phyloP scores from a whole-genome alignment of 2,113 vertebrate species.

The Stigmatopora argus region DNA sequence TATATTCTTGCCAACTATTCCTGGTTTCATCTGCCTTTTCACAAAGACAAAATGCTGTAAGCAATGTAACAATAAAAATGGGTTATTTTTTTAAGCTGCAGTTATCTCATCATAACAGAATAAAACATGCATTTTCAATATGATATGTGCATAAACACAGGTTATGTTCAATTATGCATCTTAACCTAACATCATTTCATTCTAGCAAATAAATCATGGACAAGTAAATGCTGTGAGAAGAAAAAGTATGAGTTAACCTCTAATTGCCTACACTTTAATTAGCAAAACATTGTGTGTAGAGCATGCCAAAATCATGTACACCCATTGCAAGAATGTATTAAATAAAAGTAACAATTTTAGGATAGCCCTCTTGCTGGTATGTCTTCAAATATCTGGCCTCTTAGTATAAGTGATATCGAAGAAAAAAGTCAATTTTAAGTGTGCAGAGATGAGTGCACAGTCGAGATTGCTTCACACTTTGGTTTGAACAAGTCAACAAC shows the following conservation, averaged over 20 bases:
- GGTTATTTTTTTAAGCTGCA: not conserved
- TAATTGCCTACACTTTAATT: not conserved
- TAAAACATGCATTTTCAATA: not conserved
- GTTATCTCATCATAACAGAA: not conserved
- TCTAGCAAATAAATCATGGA: not conserved
- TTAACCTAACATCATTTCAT: not conserved
- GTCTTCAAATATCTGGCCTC: not conserved
- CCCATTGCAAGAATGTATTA: not conserved
- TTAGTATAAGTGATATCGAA: not conserved
- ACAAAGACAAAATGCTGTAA: not conserved
- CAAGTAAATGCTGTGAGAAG: not conserved
- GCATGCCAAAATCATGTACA: not conserved
- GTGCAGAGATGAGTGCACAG: not conserved
- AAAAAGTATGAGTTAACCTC: not conserved
- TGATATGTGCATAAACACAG: not conserved
- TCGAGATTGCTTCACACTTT: not conserved
- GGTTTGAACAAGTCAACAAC: slow-evolving; percentile 13
- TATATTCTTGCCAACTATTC: not conserved
- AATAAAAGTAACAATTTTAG: not conserved
- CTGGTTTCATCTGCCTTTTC: not conserved
- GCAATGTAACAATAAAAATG: too few relatives aligned
- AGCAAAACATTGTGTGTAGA: not conserved
- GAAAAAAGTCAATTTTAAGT: not conserved
- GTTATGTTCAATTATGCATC: not conserved
- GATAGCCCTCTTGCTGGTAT: not conserved